A percentile compares a stretch with the other conserved stretches of the same genome.
These are phyloP conservation scores for Coryphaenoides rupestris DNA, from an alignment of 2,113 vertebrate species.

Conservation along the genomic window DNA sequence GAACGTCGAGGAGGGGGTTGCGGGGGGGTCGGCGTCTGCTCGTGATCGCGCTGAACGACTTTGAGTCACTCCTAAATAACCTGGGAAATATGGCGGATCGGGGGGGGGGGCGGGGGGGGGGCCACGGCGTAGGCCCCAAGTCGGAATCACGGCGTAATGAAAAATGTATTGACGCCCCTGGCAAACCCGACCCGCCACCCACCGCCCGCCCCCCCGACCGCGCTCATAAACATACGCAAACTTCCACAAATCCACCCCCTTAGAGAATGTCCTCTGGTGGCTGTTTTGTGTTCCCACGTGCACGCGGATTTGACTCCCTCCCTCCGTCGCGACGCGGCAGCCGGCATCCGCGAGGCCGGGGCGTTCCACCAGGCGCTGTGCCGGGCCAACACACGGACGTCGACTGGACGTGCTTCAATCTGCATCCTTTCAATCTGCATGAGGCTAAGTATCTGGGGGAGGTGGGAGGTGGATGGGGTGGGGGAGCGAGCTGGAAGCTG, in stretches of 20 bases:
- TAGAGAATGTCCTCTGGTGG: too few species aligned
- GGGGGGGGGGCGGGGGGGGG: too few species aligned
- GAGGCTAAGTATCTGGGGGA: constrained; percentile 71
- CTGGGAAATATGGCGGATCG: neutral
- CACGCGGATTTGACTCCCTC: too few species aligned
- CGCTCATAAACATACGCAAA: too few species aligned
- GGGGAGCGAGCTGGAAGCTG: constrained; percentile 20
- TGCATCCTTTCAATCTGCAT: constrained; percentile 84
- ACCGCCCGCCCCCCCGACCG: too few species aligned
- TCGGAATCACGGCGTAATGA: neutral
- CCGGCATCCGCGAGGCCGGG: too few species aligned
- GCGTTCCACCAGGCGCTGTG: too few species aligned
- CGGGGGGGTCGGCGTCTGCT: neutral
- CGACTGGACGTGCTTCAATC: constrained; percentile 67
- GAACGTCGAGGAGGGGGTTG: neutral
- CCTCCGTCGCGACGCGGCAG: too few species aligned
- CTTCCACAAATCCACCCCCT: too few species aligned
- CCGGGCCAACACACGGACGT: too few species aligned
- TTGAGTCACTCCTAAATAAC: neutral
- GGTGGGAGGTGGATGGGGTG: constrained; percentile 60
- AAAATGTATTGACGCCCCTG: neutral
- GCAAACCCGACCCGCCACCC: too few species aligned
- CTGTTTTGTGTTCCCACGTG: too few species aligned
- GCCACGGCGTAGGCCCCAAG: neutral
- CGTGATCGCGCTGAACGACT: neutral